Conservation (phyloP, 2,113 vertebrate genomes). For the Megaleporinus macrocephalus region DNA sequence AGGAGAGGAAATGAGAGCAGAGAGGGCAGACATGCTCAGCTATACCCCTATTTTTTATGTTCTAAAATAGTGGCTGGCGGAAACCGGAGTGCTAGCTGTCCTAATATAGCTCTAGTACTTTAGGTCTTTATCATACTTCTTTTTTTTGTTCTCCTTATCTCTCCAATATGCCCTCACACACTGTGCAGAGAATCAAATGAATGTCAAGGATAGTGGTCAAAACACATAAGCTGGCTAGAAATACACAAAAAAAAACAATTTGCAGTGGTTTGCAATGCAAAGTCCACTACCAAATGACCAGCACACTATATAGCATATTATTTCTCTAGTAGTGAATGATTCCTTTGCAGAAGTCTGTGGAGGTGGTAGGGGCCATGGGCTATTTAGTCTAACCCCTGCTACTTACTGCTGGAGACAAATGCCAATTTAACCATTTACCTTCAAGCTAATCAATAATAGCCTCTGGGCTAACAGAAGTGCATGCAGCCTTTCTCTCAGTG, state of each 20-base stretch:
- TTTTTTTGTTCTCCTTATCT: background rate
- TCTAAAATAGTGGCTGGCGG: slow-evolving; percentile 8
- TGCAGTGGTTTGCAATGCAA: too few species aligned
- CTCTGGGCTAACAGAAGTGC: slow-evolving; percentile 48
- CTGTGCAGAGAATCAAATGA: background rate
- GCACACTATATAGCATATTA: too few species aligned
- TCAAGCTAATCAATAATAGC: slow-evolving; percentile 66
- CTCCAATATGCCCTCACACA: background rate
- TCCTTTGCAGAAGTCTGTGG: too few species aligned
- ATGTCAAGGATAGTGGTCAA: too few species aligned
- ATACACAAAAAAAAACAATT: too few species aligned
- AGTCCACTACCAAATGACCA: too few species aligned
- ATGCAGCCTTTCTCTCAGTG: slow-evolving; percentile 48
- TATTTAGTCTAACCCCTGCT: slow-evolving; percentile 61
- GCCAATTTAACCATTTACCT: slow-evolving; percentile 67
- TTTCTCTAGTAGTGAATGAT: too few species aligned
- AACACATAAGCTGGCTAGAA: too few species aligned
- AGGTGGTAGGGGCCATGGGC: slow-evolving; percentile 7
- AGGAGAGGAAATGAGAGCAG: slow-evolving; percentile 70
- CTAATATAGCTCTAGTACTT: background rate
- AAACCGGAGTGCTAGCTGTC: background rate
- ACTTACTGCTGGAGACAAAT: slow-evolving; percentile 66
- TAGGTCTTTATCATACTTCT: background rate
- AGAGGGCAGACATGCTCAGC: slow-evolving; percentile 26
- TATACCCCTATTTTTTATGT: slow-evolving; percentile 22